Conservation (phyloP, 2,797 vertebrate species). For the Rhabdomys pumilio region DNA sequence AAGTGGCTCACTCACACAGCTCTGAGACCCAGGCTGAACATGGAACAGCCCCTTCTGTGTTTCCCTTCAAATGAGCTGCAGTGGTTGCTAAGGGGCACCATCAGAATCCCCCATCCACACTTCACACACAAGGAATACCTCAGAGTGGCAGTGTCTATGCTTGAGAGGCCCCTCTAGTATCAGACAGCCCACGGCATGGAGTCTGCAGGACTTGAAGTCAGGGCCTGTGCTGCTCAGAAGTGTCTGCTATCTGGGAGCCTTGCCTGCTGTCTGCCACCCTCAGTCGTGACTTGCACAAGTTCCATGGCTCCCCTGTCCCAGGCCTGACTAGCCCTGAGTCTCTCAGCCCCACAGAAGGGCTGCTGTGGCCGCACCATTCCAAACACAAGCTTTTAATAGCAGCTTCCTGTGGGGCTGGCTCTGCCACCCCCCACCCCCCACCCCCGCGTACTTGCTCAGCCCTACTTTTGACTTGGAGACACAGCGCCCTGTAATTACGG, state of each 20-base stretch:
- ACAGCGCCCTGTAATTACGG: slow-evolving; percentile 85
- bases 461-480: slow-evolving; percentile 69
- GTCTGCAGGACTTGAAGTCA: not conserved
- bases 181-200: not conserved
- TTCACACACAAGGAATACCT: not conserved
- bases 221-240: not conserved
- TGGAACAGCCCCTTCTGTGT: not conserved
- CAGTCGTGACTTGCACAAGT: not conserved
- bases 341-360: not conserved
- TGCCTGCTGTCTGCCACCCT: not conserved
- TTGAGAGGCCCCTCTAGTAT: not conserved
- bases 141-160: not conserved
- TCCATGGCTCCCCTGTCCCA: not conserved
- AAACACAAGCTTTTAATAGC: slow-evolving; percentile 78
- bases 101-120: not conserved
- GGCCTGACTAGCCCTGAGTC: not conserved
- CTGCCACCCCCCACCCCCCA: slow-evolving; percentile 54
- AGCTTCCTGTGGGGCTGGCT: slow-evolving; percentile 76
- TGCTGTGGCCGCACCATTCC: slow-evolving; percentile 18
- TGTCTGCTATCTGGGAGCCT: not conserved
- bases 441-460: slow-evolving; percentile 72
- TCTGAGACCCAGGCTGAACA: not conserved
- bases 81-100: not conserved
- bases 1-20: fast-evolving
- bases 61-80: not conserved